Evolutionary conservation across 37 sponge, comb jelly and placozoan genomes (phyloP).

Genomic region (Spongilla lacustris): DNA sequence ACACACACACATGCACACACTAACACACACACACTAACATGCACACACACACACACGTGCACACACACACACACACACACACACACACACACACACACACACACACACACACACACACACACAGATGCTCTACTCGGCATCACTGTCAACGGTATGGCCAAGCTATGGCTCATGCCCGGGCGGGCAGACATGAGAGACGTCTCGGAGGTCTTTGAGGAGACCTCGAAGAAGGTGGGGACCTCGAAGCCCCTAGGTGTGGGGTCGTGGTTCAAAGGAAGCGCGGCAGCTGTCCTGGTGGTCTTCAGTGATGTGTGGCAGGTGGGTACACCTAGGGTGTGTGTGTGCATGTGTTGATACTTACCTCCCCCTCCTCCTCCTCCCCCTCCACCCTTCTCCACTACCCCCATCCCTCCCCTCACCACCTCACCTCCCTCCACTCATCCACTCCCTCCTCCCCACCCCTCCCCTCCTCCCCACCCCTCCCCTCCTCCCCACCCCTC

Average conservation of each 20-base stretch:
- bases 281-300: slow-evolving; percentile 53
- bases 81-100: slow-evolving; percentile 5
- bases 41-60: no score
- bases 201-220: slow-evolving; percentile 53
- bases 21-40: no score
- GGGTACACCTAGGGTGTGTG: not conserved
- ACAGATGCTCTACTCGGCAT: slow-evolving; percentile 65
- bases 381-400: no score
- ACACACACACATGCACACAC: no score
- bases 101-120: not conserved
- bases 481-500: no score
- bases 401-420: no score
- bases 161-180: slow-evolving; percentile 63
- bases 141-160: slow-evolving; percentile 69
- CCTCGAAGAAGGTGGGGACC: slow-evolving; percentile 37
- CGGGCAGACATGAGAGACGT: slow-evolving; percentile 46
- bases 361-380: no score
- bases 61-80: no score
- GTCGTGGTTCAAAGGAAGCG: not conserved
- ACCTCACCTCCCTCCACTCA: no score
- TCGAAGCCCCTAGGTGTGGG: slow-evolving; percentile 20
- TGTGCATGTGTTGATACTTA: no score
- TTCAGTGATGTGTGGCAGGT: slow-evolving; percentile 56
- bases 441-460: no score
- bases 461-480: no score